Percentiles rank a stretch among this genome's conserved stretches.
phyloP scores from a whole-genome alignment of 2,888 invertebrate species.

The Cryptophagus acutangulus region DNA sequence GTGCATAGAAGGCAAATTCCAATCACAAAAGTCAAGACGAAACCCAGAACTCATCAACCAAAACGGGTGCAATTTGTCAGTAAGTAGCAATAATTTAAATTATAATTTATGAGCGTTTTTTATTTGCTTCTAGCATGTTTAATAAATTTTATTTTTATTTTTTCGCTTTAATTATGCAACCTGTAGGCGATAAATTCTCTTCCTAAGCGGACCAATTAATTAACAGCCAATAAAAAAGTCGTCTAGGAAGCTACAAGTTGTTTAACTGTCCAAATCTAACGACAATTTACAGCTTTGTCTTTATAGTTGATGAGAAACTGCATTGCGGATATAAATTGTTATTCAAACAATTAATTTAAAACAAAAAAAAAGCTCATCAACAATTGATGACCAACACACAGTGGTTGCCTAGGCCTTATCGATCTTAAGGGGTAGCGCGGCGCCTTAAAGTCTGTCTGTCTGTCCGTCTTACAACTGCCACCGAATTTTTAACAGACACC shows the following conservation, averaged over 20 bases:
- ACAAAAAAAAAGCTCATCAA: constrained; percentile 19
- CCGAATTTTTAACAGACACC: constrained; percentile 5
- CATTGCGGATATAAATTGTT: no score
- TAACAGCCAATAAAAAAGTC: no score
- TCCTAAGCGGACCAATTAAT: no score
- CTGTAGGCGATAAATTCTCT: background rate
- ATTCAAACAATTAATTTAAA: constrained; percentile 1
- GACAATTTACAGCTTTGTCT: no score
- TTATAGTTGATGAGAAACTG: no score
- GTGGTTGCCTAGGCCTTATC: constrained; percentile 37
- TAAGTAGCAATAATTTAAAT: constrained; percentile 55
- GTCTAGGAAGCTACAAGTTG: no score
- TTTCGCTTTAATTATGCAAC: constrained; percentile 1
- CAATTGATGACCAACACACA: constrained; percentile 31
- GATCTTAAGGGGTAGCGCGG: constrained; percentile 32
- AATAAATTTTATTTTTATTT: constrained; percentile 11
- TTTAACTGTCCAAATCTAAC: no score
- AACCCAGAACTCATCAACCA: constrained; percentile 77
- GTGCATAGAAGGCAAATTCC: constrained; percentile 58
- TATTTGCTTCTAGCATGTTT: constrained; percentile 5
- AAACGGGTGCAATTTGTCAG: constrained; percentile 89
- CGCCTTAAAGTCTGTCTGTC: constrained; percentile 24
- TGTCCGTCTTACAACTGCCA: constrained; percentile 21
- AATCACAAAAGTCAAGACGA: constrained; percentile 74
- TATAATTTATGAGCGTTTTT: constrained; percentile 21